Evolutionary conservation across 2,797 vertebrate genomes (phyloP), one percentile per base, ranked within the genome.

Genomic region (Cyclopterus lumpus): DNA sequence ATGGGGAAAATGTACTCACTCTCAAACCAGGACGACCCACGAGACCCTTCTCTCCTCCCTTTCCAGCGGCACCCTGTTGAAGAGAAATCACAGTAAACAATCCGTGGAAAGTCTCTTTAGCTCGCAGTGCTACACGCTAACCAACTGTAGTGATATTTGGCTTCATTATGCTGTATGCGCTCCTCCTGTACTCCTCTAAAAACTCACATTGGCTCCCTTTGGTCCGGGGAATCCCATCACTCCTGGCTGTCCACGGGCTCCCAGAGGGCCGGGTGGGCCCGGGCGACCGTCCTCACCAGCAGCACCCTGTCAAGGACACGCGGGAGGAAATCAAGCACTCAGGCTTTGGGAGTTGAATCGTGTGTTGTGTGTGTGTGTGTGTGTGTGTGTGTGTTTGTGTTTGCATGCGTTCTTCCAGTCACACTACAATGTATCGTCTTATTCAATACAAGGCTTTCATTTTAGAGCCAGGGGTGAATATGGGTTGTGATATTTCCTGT

Each of bases 151-250:
- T 67, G 44, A 28, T 32, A 46, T 40, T 16, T 67, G n/a, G 18
- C 38, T 40, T 54, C 1, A 7, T 16, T 22, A 26, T 14, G 3
- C 30, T 40, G 15, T 34, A 46, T 14, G 14, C 40, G 16, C 11
- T n/a, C 8, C 11, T 16, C 34, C 8, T 54, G 6, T 14, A 18
- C 30, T 73, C 7, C n/a, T 38, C 22, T 34, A 42, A 77, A 72
- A 67, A 55, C 58, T 71, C 46, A 99, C 98, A 20, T 96, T 97
- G 67, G 96, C 97, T 86, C 98, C 98, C 93, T 99, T 99, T 66
- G 98, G 98, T 73, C 98, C 98, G 0, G 98, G 98, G 95, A 99
- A 99, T 73, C 98, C 98, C 98, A 99, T 99, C 84, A 99, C 97
- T 11, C 98, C 98, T 1, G 98, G 98, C 86, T 99, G 97, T 44